A percentile compares a stretch with the other conserved stretches of the same genome.
phyloP scores from a whole-genome alignment of 23 tunicate species.

The Aplidium turbinatum region DNA sequence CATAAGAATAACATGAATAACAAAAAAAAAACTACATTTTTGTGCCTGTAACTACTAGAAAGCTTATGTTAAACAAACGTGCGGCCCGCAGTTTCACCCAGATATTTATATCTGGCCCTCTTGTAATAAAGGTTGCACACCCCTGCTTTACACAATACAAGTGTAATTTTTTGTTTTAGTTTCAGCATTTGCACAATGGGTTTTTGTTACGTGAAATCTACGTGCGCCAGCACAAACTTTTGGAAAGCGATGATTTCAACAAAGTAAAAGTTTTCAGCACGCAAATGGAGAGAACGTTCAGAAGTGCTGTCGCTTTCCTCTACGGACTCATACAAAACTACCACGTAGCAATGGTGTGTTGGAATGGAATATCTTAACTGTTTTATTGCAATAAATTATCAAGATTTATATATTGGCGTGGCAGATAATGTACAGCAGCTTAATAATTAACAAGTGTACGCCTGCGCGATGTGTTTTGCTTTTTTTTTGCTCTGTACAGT shows the following conservation, averaged over 20 bases:
- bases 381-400: background rate
- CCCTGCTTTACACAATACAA: too few relatives aligned
- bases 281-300: constrained; percentile 35
- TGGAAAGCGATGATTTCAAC: background rate
- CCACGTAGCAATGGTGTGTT: constrained; percentile 39
- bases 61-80: too few relatives aligned
- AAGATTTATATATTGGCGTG: background rate
- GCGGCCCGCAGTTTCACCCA: too few relatives aligned
- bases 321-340: constrained; percentile 67
- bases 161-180: constrained; percentile 30
- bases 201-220: constrained; percentile 28
- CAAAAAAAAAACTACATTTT: too few relatives aligned
- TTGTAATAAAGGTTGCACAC: too few relatives aligned
- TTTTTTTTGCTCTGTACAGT: too few relatives aligned
- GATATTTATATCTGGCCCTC: too few relatives aligned
- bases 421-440: too few relatives aligned
- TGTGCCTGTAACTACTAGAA: too few relatives aligned
- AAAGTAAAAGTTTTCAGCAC: constrained; percentile 39
- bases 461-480: too few relatives aligned
- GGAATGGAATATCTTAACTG: background rate
- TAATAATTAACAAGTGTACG: too few relatives aligned
- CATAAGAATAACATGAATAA: too few relatives aligned
- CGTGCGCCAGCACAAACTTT: constrained; percentile 36
- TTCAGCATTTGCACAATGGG: constrained; percentile 78
- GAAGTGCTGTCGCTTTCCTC: constrained; percentile 71